Evolutionary conservation across 2,113 vertebrate species (phyloP).

Genomic region (Dendropsophus ebraccatus): DNA sequence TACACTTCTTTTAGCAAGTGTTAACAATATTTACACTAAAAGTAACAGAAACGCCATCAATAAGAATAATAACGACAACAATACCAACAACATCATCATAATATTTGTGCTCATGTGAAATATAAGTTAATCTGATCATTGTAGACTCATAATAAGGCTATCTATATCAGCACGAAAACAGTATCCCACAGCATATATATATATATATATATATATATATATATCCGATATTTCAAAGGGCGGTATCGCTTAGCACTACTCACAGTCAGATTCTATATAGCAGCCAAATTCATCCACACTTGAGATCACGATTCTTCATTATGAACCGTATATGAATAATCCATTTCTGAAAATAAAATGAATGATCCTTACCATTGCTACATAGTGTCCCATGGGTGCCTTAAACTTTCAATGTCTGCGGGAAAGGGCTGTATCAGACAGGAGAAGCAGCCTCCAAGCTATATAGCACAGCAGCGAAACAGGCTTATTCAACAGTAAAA

Average conservation of each 20-base stretch:
- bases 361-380: conserved; percentile 36
- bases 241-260: too few species aligned
- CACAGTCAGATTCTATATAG: too few species aligned
- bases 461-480: neutral
- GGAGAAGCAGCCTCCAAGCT: neutral
- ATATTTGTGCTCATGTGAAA: neutral
- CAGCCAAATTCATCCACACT: neutral
- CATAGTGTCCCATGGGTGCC: neutral
- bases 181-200: too few species aligned
- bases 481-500: neutral
- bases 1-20: neutral
- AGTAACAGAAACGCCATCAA: too few species aligned
- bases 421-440: neutral
- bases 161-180: neutral
- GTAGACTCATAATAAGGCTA: neutral
- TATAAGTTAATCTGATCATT: neutral
- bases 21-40: too few species aligned
- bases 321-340: neutral
- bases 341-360: neutral
- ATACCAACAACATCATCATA: neutral
- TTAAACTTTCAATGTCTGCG: neutral
- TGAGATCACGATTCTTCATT: neutral
- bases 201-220: too few species aligned
- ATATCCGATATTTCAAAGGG: too few species aligned
- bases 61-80: too few species aligned